Evolutionary conservation across 2,888 invertebrate genomes (phyloP).

Genomic region (Rhamnusium bicolor): DNA sequence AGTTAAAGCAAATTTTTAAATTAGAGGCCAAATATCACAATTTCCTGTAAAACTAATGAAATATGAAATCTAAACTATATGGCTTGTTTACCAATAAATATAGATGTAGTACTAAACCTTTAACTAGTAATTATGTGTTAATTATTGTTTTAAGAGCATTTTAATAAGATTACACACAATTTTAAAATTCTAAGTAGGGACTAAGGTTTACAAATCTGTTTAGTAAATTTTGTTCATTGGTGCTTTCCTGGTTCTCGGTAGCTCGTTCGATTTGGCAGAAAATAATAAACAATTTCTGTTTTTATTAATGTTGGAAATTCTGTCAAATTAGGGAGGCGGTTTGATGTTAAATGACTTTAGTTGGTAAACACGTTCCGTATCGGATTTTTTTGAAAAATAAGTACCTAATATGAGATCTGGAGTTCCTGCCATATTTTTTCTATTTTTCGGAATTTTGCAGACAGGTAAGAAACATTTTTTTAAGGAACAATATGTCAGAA

Average conservation of each 20-base stretch:
- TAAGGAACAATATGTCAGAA: too few species aligned
- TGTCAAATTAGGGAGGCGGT: not conserved
- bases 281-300: not conserved
- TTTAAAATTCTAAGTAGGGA: conserved; percentile 6
- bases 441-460: conserved; percentile 15
- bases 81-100: conserved; percentile 31
- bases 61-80: conserved; percentile 24
- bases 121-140: conserved; percentile 14
- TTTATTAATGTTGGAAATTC: not conserved
- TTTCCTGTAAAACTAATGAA: conserved; percentile 29
- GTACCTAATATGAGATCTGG: not conserved
- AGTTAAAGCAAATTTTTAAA: conserved; percentile 15
- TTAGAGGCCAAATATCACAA: conserved; percentile 34
- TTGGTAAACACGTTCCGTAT: not conserved
- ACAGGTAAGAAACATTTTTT: not conserved
- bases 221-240: not conserved
- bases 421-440: conserved; percentile 1
- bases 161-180: conserved; percentile 17
- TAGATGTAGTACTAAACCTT: conserved; percentile 18
- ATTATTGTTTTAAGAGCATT: conserved; percentile 14
- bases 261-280: not conserved
- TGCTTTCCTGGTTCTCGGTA: not conserved
- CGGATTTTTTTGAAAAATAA: not conserved
- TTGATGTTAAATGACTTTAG: conserved; percentile 8
- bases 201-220: not conserved